Conservation (phyloP, 1,140 invertebrate genomes). For the Drosophila lini region DNA sequence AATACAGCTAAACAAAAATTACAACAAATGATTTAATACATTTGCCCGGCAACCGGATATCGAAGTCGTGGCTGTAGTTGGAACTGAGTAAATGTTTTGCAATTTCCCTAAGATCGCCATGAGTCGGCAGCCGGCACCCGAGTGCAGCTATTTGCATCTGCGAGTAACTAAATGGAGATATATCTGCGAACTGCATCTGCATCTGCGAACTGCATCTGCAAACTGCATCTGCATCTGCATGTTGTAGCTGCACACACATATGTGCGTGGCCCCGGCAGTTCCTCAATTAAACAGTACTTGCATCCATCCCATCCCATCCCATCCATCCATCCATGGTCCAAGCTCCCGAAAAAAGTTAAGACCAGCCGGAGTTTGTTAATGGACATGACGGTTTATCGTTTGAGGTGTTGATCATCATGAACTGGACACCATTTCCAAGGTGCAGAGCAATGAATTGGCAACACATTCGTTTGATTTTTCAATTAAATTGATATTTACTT, state of each 20-base stretch:
- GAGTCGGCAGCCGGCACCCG: conserved; percentile 9
- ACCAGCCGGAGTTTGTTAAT: conserved; percentile 19
- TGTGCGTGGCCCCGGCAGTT: conserved; percentile 29
- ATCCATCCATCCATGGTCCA: conserved; percentile 1
- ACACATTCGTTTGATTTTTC: not conserved
- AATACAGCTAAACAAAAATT: not conserved
- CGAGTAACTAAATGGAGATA: not conserved
- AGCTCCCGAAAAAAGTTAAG: conserved; percentile 38
- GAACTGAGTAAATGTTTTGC: conserved; percentile 44
- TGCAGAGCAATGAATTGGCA: not conserved
- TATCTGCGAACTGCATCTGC: not conserved
- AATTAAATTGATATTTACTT: too few species aligned
- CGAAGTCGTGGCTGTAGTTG: conserved; percentile 27
- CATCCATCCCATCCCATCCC: not conserved
- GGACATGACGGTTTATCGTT: conserved; percentile 12
- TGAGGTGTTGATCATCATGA: conserved; percentile 32
- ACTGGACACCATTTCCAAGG: not conserved
- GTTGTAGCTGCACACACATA: conserved; percentile 14
- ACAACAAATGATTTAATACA: conserved; percentile 44
- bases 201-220: conserved; percentile 4
- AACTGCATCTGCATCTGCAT: conserved; percentile 7
- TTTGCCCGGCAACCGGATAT: conserved; percentile 51
- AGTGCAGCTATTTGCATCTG: conserved; percentile 12
- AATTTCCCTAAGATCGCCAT: conserved; percentile 46
- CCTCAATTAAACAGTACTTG: conserved; percentile 49